Percentiles rank a stretch among this genome's conserved stretches.
Conservation (phyloP, 64 coral and sea anemone genomes). For the Orbicella faveolata region DNA sequence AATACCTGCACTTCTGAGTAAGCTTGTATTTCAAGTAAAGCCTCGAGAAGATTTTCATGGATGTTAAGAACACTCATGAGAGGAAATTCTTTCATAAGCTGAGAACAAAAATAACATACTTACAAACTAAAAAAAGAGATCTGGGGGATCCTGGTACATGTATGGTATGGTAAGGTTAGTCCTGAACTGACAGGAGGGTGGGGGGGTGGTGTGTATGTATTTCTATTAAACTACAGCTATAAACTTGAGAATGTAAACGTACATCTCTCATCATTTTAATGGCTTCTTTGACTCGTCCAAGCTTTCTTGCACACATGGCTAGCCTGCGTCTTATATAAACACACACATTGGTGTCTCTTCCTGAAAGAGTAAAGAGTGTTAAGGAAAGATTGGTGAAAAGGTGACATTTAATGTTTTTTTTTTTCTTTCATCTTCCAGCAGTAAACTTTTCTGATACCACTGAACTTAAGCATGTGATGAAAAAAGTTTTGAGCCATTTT, state of each 20-base stretch:
- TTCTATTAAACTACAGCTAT: neutral
- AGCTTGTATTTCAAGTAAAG: slow-evolving; percentile 87
- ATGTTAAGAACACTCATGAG: slow-evolving; percentile 98
- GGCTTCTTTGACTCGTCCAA: slow-evolving; percentile 94
- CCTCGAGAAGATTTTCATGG: slow-evolving; percentile 96
- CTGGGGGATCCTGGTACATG: no score
- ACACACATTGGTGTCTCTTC: slow-evolving; percentile 96
- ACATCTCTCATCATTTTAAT: slow-evolving; percentile 99
- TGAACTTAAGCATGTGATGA: no score
- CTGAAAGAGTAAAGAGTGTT: slow-evolving; percentile 24
- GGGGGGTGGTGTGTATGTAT: no score
- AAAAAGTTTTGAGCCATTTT: no score
- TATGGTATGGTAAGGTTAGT: no score
- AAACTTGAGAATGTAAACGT: slow-evolving; percentile 27
- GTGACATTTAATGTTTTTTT: no score
- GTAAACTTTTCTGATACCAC: no score
- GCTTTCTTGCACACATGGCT: slow-evolving; percentile 97
- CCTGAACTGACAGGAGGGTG: no score
- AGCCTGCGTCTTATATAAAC: slow-evolving; percentile 89
- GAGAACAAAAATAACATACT: slow-evolving; percentile 36
- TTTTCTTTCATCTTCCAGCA: no score
- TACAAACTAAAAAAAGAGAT: no score
- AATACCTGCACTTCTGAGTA: slow-evolving; percentile 96
- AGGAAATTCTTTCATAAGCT: slow-evolving; percentile 99
- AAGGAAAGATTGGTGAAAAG: no score